Evolutionary conservation across 2,888 invertebrate species (phyloP), one percentile per base, ranked within the genome.

Genomic region (Amphipoea lucens): DNA sequence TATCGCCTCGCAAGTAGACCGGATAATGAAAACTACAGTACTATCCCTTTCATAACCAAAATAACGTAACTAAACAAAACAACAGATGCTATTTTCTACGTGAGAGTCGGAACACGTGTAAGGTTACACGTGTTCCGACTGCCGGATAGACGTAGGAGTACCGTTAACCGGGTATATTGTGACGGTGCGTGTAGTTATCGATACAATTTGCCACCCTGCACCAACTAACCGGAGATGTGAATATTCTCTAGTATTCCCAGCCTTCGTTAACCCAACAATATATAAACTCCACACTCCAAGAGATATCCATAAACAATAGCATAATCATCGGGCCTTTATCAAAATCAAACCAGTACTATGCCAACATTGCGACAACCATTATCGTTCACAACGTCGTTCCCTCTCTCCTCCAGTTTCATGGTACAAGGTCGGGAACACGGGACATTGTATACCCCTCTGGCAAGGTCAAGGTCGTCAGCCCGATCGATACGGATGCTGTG

Each of bases 401-500:
- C 72, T 29, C 66, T 6, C 74, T 78, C 77, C 70, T 71, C 72
- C 77, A 65, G 68, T 84, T 88, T 87, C 90, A 86, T 87, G 45
- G 88, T 85, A 87, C 94, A 94, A 95, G 95, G 95, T 94, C 95
- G 90, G 81, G 69, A 63, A 84, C 79, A 60, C 84, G 79, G 90
- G 87, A 89, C 83, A 83, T 72, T 93, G 91, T 93, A 91, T 87
- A 63, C 90, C 88, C 90, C 79, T 77, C 81, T 83, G 51, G 81
- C 89, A 93, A 94, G 96, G 95, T 96, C 96, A 97, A 95, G 96
- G 96, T 89, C 91, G 78, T 45, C n/a, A 70, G 48, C 60, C 84
- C 83, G 95, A 96, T 96, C 96, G 95, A 96, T 96, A 95, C 91
- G 94, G 96, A 96, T 95, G 96, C 96, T 96, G 96, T 82, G 87